These are phyloP conservation scores for Lonchura striata DNA, from an alignment of 2,113 vertebrate species.

Conservation along the genomic window DNA sequence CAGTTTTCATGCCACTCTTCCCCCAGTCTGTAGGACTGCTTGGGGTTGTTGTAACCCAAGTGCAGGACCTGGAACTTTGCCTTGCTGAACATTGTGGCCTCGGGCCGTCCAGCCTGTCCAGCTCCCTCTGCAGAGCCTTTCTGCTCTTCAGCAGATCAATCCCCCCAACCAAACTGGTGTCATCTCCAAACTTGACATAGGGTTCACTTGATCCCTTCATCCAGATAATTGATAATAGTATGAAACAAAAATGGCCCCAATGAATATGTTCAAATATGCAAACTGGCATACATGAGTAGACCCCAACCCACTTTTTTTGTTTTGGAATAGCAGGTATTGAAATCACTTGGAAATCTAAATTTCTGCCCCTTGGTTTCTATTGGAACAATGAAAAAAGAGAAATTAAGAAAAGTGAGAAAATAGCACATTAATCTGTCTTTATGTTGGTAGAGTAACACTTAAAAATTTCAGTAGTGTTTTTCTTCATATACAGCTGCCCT, in stretches of 20 bases:
- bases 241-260: not conserved
- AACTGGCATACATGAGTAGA: not conserved
- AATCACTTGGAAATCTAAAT: not conserved
- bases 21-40: not conserved
- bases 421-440: not conserved
- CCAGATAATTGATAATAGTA: not conserved
- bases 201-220: not conserved
- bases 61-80: not conserved
- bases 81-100: not conserved
- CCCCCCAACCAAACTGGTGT: fast-evolving
- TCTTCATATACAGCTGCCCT: not conserved
- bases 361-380: not conserved
- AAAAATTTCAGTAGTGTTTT: not conserved
- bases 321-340: not conserved
- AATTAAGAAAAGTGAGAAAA: not conserved
- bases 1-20: not conserved
- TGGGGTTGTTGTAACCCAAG: not conserved
- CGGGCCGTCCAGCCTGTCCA: not conserved
- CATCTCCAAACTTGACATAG: not conserved
- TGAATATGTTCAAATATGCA: not conserved
- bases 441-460: not conserved
- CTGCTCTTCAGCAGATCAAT: not conserved
- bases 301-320: not conserved
- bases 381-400: not conserved
- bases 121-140: not conserved